These are phyloP conservation scores for Amblyjoppa proteus DNA, from an alignment of 2,888 invertebrate genomes.

Conservation along the genomic window DNA sequence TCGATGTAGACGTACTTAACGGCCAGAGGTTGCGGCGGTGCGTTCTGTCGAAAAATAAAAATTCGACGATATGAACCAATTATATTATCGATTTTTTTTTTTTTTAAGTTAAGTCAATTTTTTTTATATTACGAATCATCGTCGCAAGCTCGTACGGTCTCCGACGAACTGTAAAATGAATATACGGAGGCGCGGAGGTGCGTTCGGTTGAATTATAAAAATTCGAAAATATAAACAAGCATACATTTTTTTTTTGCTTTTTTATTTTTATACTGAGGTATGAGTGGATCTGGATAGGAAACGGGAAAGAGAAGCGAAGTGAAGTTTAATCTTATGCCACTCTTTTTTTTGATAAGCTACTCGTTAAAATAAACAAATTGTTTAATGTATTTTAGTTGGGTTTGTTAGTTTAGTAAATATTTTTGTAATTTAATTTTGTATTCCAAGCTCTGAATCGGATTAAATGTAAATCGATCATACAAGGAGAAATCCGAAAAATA, in stretches of 20 bases:
- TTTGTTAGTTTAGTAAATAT: too few species aligned
- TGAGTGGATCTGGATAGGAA: too few species aligned
- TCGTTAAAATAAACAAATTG: too few species aligned
- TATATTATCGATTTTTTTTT: background rate
- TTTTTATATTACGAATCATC: background rate
- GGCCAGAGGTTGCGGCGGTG: conserved; percentile 37
- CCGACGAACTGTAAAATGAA: conserved; percentile 7
- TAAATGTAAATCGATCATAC: too few species aligned
- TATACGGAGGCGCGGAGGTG: background rate
- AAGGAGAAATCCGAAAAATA: too few species aligned
- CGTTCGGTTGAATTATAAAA: conserved; percentile 42
- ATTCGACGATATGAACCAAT: conserved; percentile 10
- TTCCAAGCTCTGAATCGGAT: too few species aligned
- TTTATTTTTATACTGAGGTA: background rate
- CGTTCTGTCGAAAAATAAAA: conserved; percentile 48
- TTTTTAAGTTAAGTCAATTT: background rate
- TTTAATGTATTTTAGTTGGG: too few species aligned
- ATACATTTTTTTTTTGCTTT: background rate
- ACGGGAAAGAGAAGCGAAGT: too few species aligned
- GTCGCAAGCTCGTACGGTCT: background rate
- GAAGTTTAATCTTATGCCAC: too few species aligned
- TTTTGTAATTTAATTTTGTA: too few species aligned
- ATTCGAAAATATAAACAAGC: conserved; percentile 1
- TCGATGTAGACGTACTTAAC: conserved; percentile 73
- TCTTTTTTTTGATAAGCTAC: too few species aligned